These are phyloP conservation scores for Onychomys leucogaster DNA, from an alignment of 2,797 vertebrate species.

Conservation along the genomic window DNA sequence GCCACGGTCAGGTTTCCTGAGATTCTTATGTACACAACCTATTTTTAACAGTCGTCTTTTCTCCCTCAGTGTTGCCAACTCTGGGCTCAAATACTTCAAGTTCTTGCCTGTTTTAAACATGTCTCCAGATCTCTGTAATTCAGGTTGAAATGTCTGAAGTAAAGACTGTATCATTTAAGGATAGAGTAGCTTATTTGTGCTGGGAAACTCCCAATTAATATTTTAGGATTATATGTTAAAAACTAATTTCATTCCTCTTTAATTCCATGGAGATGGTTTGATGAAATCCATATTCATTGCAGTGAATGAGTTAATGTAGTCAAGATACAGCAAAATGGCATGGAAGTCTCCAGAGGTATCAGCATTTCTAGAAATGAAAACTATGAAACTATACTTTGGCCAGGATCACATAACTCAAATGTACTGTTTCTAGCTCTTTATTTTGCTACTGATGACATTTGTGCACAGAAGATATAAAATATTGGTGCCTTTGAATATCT, in stretches of 20 bases:
- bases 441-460: slow-evolving; percentile 46
- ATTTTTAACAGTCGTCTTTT: slow-evolving; percentile 76
- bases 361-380: slow-evolving; percentile 34
- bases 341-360: neutral
- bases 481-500: slow-evolving; percentile 34
- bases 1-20: slow-evolving; percentile 76
- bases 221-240: slow-evolving; percentile 75
- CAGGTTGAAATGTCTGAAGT: slow-evolving; percentile 81
- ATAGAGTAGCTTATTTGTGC: slow-evolving; percentile 76
- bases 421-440: slow-evolving; percentile 50
- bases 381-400: neutral
- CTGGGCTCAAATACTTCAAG: slow-evolving; percentile 78
- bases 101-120: slow-evolving; percentile 78
- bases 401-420: slow-evolving; percentile 11
- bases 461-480: slow-evolving; percentile 11
- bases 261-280: slow-evolving; percentile 16
- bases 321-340: neutral
- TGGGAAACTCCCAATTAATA: slow-evolving; percentile 80
- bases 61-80: slow-evolving; percentile 73
- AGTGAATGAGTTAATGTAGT: slow-evolving; percentile 16
- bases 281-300: slow-evolving; percentile 28
- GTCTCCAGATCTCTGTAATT: slow-evolving; percentile 81
- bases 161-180: slow-evolving; percentile 74
- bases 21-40: slow-evolving; percentile 76
- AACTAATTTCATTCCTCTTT: slow-evolving; percentile 49